These are phyloP conservation scores for Pteromalus puparum DNA, from an alignment of 1,140 invertebrate genomes.

Conservation along the genomic window DNA sequence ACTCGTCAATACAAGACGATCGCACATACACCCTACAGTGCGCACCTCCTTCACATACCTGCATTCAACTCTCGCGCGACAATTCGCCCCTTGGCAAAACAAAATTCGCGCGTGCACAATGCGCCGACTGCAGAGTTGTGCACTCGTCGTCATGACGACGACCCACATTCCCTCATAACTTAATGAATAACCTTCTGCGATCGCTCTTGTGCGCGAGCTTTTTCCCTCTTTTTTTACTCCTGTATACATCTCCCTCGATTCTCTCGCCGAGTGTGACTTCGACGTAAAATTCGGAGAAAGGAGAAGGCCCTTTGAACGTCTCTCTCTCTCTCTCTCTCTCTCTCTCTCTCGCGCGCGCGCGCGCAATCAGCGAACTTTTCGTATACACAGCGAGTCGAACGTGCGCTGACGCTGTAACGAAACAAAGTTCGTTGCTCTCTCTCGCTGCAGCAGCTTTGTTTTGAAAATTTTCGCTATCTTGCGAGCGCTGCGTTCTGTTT, in stretches of 20 bases:
- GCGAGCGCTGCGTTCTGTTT: too few relatives aligned
- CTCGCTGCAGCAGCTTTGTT: too few relatives aligned
- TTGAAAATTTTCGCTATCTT: too few relatives aligned
- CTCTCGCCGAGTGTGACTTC: slow-evolving; percentile 6
- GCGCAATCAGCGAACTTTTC: slow-evolving; percentile 5
- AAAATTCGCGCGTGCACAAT: slow-evolving; percentile 26
- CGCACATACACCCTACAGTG: too few relatives aligned
- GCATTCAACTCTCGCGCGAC: too few relatives aligned
- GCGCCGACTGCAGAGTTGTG: slow-evolving; percentile 5
- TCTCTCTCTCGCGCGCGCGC: too few relatives aligned
- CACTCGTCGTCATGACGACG: slow-evolving; percentile 56
- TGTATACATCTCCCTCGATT: slow-evolving; percentile 26
- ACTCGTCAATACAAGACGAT: too few relatives aligned
- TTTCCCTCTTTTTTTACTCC: slow-evolving; percentile 3
- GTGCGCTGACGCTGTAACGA: too few relatives aligned
- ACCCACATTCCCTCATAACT: slow-evolving; percentile 57
- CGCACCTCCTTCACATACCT: too few relatives aligned
- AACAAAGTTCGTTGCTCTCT: too few relatives aligned
- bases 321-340: neutral
- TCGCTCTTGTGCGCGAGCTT: neutral
- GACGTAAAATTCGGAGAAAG: neutral
- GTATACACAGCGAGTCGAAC: too few relatives aligned
- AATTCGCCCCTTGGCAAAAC: neutral
- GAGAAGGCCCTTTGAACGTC: neutral
- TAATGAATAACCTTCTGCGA: slow-evolving; percentile 52